These are phyloP conservation scores for Aphelocoma californica DNA, from an alignment of 2,797 vertebrate species.

Conservation along the genomic window DNA sequence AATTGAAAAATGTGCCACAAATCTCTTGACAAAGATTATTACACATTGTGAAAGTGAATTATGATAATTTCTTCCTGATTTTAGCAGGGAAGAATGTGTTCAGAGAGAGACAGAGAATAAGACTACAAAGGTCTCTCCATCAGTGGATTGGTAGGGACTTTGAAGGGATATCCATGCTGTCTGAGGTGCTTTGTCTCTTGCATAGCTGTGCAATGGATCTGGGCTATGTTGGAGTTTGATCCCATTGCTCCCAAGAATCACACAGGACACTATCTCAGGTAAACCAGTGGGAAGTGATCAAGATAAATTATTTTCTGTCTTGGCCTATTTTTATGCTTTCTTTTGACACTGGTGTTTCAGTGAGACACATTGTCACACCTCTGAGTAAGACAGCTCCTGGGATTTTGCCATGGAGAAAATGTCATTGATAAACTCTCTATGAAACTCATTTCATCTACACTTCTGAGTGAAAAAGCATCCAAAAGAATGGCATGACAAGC, in stretches of 20 bases:
- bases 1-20: rapidly evolving
- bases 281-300: not conserved
- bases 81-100: not conserved
- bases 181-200: not conserved
- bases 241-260: not conserved
- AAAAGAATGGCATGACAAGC: not conserved
- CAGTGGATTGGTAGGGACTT: rapidly evolving
- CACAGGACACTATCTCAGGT: rapidly evolving
- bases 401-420: not conserved
- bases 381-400: not conserved
- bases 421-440: not conserved
- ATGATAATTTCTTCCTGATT: not conserved
- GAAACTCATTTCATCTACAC: not conserved
- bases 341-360: not conserved
- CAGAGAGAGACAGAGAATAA: not conserved
- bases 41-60: not conserved
- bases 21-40: not conserved
- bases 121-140: not conserved
- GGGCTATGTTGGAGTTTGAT: not conserved
- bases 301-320: not conserved
- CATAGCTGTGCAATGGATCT: not conserved
- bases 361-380: not conserved
- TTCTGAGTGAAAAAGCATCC: not conserved
- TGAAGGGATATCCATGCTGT: not conserved
- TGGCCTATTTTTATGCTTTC: not conserved